A percentile compares a stretch with the other conserved stretches of the same genome.
Evolutionary conservation across 2,888 invertebrate genomes (phyloP).

Genomic region (Heliconius erato): DNA sequence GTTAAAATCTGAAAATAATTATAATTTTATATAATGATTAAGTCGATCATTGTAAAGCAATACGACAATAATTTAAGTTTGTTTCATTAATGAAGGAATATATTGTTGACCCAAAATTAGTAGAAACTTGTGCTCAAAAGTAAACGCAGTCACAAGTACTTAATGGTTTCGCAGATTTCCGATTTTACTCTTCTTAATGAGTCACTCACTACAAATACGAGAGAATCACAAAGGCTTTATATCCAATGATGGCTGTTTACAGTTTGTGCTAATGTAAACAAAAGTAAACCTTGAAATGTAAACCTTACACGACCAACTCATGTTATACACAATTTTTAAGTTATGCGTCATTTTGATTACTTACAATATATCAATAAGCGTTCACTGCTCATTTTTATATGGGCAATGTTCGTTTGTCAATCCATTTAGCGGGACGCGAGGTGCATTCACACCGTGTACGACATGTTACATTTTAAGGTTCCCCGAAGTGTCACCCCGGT

Average conservation of each 20-base stretch:
- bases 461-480: conserved; percentile 74
- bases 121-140: conserved; percentile 47
- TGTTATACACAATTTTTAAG: conserved; percentile 55
- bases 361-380: conserved; percentile 52
- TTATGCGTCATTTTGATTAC: conserved; percentile 55
- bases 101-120: conserved; percentile 37
- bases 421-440: conserved; percentile 72
- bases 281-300: conserved; percentile 63
- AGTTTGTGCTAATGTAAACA: conserved; percentile 75
- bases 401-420: conserved; percentile 64
- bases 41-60: neutral
- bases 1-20: no score
- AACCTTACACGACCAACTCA: conserved; percentile 67
- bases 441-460: conserved; percentile 67
- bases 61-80: neutral
- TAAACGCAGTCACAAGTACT: conserved; percentile 48
- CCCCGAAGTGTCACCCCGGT: conserved; percentile 77
- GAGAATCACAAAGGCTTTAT: conserved; percentile 77
- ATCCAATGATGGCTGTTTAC: conserved; percentile 77
- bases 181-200: conserved; percentile 71
- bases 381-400: conserved; percentile 35
- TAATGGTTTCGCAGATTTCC: conserved; percentile 62
- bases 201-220: conserved; percentile 78
- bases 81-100: conserved; percentile 3
- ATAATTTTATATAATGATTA: neutral